These are phyloP conservation scores for Eilema sororculum DNA, from an alignment of 2,888 invertebrate species.

Conservation along the genomic window DNA sequence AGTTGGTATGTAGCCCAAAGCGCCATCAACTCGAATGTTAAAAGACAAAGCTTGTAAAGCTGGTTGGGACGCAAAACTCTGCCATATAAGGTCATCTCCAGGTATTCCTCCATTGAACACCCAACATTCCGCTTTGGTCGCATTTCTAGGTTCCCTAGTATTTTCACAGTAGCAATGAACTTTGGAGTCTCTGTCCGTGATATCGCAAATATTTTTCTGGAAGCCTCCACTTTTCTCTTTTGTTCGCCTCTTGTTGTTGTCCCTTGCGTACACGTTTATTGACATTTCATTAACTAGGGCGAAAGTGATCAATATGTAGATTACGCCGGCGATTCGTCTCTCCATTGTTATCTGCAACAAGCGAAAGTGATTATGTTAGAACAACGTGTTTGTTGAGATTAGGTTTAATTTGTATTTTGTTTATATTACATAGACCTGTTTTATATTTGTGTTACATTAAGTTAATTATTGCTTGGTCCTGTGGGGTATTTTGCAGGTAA, in stretches of 20 bases:
- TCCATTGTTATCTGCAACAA: constrained; percentile 84
- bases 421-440: constrained; percentile 24
- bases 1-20: constrained; percentile 90
- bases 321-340: constrained; percentile 73
- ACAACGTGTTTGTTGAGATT: constrained; percentile 47
- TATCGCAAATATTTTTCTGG: constrained; percentile 87
- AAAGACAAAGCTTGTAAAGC: constrained; percentile 90
- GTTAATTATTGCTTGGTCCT: neutral
- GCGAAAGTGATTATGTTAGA: constrained; percentile 55
- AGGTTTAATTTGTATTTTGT: constrained; percentile 41
- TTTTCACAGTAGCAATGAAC: constrained; percentile 91
- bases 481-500: neutral
- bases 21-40: constrained; percentile 90
- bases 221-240: constrained; percentile 83
- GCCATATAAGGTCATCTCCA: constrained; percentile 91
- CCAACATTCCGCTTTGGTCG: constrained; percentile 92
- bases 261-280: constrained; percentile 79
- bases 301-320: constrained; percentile 79
- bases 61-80: constrained; percentile 91
- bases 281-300: constrained; percentile 82
- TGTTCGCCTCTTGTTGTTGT: constrained; percentile 78
- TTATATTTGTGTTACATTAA: constrained; percentile 26
- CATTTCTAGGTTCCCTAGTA: constrained; percentile 83
- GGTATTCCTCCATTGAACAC: constrained; percentile 90
- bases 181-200: constrained; percentile 85